Base-by-base conservation (phyloP, 2,797 vertebrate genomes). In the Hippoglossus hippoglossus region DNA sequence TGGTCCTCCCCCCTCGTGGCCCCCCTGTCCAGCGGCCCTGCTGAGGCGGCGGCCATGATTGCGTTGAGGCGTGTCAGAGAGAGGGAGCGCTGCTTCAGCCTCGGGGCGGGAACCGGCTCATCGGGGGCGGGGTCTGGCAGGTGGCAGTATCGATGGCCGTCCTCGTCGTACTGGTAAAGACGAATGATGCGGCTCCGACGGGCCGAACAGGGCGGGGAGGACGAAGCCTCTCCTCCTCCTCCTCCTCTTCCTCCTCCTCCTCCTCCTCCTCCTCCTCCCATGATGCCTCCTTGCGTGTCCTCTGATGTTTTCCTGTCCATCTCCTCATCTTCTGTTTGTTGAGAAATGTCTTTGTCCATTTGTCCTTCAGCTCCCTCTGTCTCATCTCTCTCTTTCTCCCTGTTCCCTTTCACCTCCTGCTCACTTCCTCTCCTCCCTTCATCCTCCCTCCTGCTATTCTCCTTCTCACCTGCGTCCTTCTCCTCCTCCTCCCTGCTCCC, bases 131-230 rank as follows among this genome's bases (percentile, higher is more conserved):
- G 46, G 15, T 81, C 75, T 4, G 79, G 89, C 1, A 94, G 85
- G 76, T 95, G 93, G 51, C 72, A 1, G 57, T 89, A 94, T 1
- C 69, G 72, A 24, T 81, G 88, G 3, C 94, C 94, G 0, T 94
- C 92, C 22, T 95, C 94, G 15, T 95, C 87, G 0, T 95, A 95
- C 84, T 95, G 93, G 83, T 95, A 94, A 12, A 95, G 63, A 31
- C 92, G 93, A 53, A 95, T 94, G 67, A 94, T 72, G 0, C 94
- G 91, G 60, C 87, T 85, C 46, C 79, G 73, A 7, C 71, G 83
- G 6, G 47, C 66, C 0, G 25, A 49, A 2, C 34, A 10, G 1
- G 60, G 15, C 0, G 24, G 15, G 0, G 59, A 16, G 12, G 26
- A 2, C 0, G 15, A 2, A 1, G 36, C 2, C 3, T 13, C 46